phyloP scores from a whole-genome alignment of 2,888 invertebrate species.

The Eupithecia exiguata region DNA sequence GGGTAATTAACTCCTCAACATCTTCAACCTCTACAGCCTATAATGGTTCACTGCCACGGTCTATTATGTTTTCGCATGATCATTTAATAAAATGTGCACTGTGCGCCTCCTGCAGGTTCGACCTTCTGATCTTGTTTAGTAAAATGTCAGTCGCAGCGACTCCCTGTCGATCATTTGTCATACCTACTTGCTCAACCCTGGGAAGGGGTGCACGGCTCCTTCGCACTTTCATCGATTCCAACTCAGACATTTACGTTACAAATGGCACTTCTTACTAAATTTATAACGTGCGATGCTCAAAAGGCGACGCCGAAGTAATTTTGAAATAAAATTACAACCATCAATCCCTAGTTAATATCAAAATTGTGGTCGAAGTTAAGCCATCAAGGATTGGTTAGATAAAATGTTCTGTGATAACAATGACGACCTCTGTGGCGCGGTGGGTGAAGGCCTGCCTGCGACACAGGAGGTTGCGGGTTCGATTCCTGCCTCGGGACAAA shows the following conservation, averaged over 20 bases:
- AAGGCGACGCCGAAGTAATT: conserved; percentile 32
- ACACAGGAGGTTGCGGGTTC: no score
- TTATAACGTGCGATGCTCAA: conserved; percentile 30
- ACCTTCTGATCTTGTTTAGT: conserved; percentile 1
- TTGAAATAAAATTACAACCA: conserved; percentile 29
- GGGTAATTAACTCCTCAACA: no score
- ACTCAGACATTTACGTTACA: conserved; percentile 30
- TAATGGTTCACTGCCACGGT: background rate
- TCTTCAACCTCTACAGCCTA: no score
- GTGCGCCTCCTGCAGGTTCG: background rate
- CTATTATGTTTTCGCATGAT: background rate
- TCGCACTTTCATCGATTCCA: conserved; percentile 25
- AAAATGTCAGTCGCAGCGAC: conserved; percentile 30
- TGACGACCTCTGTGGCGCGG: no score
- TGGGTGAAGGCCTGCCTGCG: no score
- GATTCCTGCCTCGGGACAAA: no score
- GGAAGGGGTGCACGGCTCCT: conserved; percentile 3
- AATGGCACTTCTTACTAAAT: conserved; percentile 34
- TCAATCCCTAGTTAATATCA: conserved; percentile 33
- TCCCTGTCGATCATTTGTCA: conserved; percentile 34
- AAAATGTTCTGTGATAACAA: conserved; percentile 39
- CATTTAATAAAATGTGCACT: background rate
- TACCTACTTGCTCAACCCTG: conserved; percentile 22
- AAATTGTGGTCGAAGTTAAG: conserved; percentile 46
- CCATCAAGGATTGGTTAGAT: conserved; percentile 55